Percentiles rank a stretch among this genome's conserved stretches.
Conservation (phyloP, 2,797 vertebrate species). For the Xerus rutilus region DNA sequence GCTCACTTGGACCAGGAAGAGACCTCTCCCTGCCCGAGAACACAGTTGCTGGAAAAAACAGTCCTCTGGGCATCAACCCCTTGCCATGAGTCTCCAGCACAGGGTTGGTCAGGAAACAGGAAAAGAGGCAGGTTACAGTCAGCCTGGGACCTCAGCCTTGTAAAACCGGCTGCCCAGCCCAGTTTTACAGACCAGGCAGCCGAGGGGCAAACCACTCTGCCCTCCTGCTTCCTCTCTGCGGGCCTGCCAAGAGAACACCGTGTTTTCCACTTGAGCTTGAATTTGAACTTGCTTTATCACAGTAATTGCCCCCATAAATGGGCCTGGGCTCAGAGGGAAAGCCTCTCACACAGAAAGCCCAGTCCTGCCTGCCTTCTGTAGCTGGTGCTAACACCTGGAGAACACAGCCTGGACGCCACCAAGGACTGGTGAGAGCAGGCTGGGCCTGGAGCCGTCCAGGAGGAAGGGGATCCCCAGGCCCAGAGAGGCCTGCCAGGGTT, state of each 20-base stretch:
- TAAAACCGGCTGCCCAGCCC: constrained; percentile 39
- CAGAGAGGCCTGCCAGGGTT: too few relatives aligned
- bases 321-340: background rate
- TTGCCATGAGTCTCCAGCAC: fast-evolving
- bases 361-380: background rate
- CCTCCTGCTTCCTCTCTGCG: background rate
- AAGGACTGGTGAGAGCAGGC: background rate
- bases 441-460: background rate
- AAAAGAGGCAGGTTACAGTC: background rate
- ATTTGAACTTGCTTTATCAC: background rate
- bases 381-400: background rate
- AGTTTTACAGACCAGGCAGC: constrained; percentile 20
- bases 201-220: background rate
- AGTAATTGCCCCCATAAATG: constrained; percentile 52
- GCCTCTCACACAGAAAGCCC: background rate
- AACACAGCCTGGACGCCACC: background rate
- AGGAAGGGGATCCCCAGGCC: background rate
- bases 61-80: background rate
- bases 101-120: constrained; percentile 34
- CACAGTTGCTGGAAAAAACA: background rate
- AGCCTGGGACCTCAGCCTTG: background rate
- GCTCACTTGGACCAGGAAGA: background rate
- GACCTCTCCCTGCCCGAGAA: background rate
- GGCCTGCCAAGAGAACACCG: background rate
- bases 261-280: background rate